Percentiles rank a stretch among this genome's conserved stretches.
phyloP scores from a whole-genome alignment of 1,140 invertebrate genomes.

The Drosophila punjabiensis region DNA sequence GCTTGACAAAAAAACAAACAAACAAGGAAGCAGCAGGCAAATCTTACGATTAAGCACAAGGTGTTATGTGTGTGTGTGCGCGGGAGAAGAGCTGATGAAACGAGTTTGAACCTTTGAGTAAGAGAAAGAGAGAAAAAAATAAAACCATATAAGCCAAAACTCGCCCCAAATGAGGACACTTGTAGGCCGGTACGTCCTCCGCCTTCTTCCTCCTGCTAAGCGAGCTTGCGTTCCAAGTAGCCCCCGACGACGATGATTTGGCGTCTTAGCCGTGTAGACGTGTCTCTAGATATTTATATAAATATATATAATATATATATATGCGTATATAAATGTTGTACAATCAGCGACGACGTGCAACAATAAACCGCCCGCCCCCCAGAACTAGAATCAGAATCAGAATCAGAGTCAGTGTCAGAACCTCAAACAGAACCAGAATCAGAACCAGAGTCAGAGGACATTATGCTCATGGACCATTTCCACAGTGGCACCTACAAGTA shows the following conservation, averaged over 20 bases:
- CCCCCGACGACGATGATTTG: conserved; percentile 60
- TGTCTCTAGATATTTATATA: conserved; percentile 61
- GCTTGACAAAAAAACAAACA: conserved; percentile 69
- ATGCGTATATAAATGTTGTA: conserved; percentile 77
- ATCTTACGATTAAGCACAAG: conserved; percentile 41
- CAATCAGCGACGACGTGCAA: conserved; percentile 81
- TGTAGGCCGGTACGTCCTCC: conserved; percentile 8
- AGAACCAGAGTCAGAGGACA: conserved; percentile 25
- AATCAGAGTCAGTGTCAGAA: conserved; percentile 12
- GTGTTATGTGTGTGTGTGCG: conserved; percentile 27
- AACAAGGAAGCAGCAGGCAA: conserved; percentile 33
- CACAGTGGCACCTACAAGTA: conserved; percentile 67
- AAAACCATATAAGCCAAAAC: neutral
- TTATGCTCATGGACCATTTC: conserved; percentile 49
- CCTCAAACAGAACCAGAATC: conserved; percentile 13
- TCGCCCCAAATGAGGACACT: conserved; percentile 31
- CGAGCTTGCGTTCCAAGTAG: conserved; percentile 61
- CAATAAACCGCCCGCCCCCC: conserved; percentile 60
- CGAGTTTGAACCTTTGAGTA: conserved; percentile 10
- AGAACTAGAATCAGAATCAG: conserved; percentile 17
- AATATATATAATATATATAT: conserved; percentile 29
- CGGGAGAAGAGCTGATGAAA: conserved; percentile 16
- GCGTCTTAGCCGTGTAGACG: conserved; percentile 61
- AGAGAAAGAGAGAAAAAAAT: neutral
- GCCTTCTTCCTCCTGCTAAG: conserved; percentile 29